phyloP scores from a whole-genome alignment of 2,113 vertebrate species.

The Strigops habroptila region DNA sequence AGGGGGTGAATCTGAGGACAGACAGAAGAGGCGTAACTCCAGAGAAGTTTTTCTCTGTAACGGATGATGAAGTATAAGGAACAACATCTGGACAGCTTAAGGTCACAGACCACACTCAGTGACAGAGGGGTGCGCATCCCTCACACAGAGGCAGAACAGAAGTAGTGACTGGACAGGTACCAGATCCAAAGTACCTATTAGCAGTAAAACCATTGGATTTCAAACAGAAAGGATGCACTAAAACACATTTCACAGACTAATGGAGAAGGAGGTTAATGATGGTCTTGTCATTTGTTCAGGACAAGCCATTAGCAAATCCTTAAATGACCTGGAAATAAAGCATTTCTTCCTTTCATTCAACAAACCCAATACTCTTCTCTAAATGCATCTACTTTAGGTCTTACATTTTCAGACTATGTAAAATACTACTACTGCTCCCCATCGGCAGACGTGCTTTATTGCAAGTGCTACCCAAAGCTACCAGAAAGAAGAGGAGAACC shows the following conservation, averaged over 20 bases:
- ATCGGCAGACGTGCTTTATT: background rate
- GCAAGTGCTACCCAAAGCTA: background rate
- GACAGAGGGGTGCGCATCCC: background rate
- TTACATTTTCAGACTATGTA: background rate
- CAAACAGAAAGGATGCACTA: background rate
- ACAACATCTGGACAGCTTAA: background rate
- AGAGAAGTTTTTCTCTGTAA: background rate
- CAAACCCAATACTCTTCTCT: background rate
- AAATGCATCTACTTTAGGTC: background rate
- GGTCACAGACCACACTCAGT: background rate
- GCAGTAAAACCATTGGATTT: background rate
- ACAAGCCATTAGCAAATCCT: background rate
- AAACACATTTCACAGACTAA: background rate
- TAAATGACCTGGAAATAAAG: background rate
- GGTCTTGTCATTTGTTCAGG: background rate
- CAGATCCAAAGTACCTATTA: background rate
- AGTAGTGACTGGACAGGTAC: background rate
- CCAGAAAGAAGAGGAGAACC: background rate
- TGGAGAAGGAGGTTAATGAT: background rate
- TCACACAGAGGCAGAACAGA: background rate
- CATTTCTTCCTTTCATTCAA: background rate
- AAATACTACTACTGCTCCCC: constrained; percentile 11
- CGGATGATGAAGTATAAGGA: background rate
- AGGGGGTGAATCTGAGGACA: background rate
- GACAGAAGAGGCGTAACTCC: background rate